phyloP scores from a whole-genome alignment of 2,888 invertebrate species.

The Bursaphelenchus okinawaensis region DNA sequence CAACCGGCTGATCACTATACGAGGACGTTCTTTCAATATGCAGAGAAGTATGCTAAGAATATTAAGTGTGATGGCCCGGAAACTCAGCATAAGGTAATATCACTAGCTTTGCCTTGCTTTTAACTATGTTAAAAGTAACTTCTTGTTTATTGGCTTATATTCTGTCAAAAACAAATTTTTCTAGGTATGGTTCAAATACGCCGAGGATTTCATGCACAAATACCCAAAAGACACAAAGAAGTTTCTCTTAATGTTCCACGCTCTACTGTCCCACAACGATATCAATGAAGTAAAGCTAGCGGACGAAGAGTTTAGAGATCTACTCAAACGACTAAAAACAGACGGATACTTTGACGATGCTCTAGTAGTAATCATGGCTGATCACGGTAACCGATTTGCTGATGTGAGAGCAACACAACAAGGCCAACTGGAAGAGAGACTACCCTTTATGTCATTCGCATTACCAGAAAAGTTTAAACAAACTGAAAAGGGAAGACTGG shows the following conservation, averaged over 20 bases:
- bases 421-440: conserved; percentile 77
- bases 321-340: conserved; percentile 41
- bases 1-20: conserved; percentile 86
- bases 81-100: conserved; percentile 65
- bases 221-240: conserved; percentile 69
- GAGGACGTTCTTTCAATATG: conserved; percentile 69
- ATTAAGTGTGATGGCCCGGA: conserved; percentile 70
- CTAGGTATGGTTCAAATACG: conserved; percentile 53
- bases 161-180: too few relatives aligned
- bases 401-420: conserved; percentile 77
- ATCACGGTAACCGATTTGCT: conserved; percentile 83
- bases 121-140: too few relatives aligned
- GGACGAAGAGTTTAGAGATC: conserved; percentile 40
- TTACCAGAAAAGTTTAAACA: conserved; percentile 39
- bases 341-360: conserved; percentile 72
- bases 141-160: too few relatives aligned
- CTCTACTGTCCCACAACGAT: conserved; percentile 79
- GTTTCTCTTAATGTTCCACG: conserved; percentile 81
- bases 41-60: conserved; percentile 50
- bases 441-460: conserved; percentile 71
- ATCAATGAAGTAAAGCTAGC: conserved; percentile 69
- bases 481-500: conserved; percentile 31
- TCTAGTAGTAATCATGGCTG: conserved; percentile 80
- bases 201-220: conserved; percentile 64
- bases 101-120: background rate